Base-by-base conservation (phyloP, 2,113 vertebrate species). In the Holacanthus passer region DNA sequence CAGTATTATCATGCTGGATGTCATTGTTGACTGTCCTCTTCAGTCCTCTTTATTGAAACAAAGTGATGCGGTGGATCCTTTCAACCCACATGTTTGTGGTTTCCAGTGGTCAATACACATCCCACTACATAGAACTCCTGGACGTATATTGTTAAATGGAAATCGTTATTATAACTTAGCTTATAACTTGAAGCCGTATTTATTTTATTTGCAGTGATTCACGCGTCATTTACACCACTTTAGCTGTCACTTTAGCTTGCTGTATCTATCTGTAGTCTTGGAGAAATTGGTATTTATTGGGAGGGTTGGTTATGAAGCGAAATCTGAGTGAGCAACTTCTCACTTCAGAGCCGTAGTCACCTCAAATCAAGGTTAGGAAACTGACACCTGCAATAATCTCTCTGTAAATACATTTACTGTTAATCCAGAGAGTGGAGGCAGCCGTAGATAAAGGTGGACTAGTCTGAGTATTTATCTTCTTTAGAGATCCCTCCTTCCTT, bases 341-440 rank as follows among this genome's bases (percentile, higher is more conserved):
- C 56, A 20, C 50, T 78, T 77, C 41, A 68, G 32, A 48, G 11
- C 58, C 64, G 65, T n/a, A 22, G 75, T 88, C 79, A 81, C 87
- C 89, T 82, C 77, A 91, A 87, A 92, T 92, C 84, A 91, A 89
- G 84, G 85, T 90, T 75, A 86, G 84, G 67, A 86, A 85, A 87
- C 79, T 90, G 89, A 91, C 87, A 84, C 77, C 79, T 59, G 67
- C 85, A 89, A 78, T 92, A 94, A 94, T 93, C 92, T 94, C 89
- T 89, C 93, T 92, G 91, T 94, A 94, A 95, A 94, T 90, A 93
- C 92, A 91, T 94, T 94, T 91, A 73, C 89, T 82, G 94, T 90
- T 95, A 94, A 95, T 95, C 94, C 94, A 83, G 71, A 73, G 79
- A 84, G 80, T 77, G 86, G 79, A 59, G 67, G 88, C 66, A 75